phyloP scores from a whole-genome alignment of 2,797 vertebrate species.

The Acipenser transmontanus region DNA sequence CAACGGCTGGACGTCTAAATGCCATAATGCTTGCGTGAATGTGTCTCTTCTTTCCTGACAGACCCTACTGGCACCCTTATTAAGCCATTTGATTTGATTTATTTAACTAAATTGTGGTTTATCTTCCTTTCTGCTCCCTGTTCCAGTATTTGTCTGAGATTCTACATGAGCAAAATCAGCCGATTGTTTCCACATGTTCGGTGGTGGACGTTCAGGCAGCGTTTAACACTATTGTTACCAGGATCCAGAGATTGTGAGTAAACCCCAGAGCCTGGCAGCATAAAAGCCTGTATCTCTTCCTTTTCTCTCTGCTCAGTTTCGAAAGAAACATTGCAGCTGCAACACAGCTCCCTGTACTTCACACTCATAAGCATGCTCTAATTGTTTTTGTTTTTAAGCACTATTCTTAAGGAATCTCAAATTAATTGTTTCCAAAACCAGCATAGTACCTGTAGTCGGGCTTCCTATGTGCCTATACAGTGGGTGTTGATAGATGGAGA shows the following conservation, averaged over 20 bases:
- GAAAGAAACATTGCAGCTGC: not conserved
- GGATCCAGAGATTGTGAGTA: conserved; percentile 75
- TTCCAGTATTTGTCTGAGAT: conserved; percentile 61
- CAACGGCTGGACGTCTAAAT: too few relatives aligned
- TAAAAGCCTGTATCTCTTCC: not conserved
- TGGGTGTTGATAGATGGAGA: too few relatives aligned
- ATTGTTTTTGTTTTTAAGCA: not conserved
- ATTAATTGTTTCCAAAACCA: too few relatives aligned
- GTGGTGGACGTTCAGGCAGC: conserved; percentile 67
- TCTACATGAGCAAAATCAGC: conserved; percentile 63
- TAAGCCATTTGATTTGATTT: too few relatives aligned
- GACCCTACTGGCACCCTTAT: too few relatives aligned
- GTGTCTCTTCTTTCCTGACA: too few relatives aligned
- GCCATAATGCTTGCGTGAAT: too few relatives aligned
- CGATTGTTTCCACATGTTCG: conserved; percentile 69
- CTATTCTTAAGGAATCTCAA: too few relatives aligned
- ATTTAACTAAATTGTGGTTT: too few relatives aligned
- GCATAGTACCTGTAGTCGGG: too few relatives aligned
- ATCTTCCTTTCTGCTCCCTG: not conserved
- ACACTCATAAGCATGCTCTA: not conserved
- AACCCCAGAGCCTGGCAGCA: not conserved
- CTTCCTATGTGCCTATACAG: too few relatives aligned
- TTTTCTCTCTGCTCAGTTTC: not conserved
- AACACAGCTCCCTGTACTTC: not conserved
- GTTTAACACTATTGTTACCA: conserved; percentile 72